These are phyloP conservation scores for Panulirus ornatus DNA, from an alignment of 1,140 invertebrate genomes.

Conservation along the genomic window DNA sequence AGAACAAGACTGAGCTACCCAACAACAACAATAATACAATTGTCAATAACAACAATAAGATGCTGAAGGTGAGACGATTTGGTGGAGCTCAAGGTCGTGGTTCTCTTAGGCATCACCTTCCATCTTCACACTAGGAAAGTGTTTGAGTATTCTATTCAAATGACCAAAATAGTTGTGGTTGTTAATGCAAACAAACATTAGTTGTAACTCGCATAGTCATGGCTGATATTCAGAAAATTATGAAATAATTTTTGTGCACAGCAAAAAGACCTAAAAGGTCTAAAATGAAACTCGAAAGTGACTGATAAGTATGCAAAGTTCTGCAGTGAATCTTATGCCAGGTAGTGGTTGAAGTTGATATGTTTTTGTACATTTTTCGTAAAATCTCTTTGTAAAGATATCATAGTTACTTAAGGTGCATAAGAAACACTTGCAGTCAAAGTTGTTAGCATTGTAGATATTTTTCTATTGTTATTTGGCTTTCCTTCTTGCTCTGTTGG, in stretches of 20 bases:
- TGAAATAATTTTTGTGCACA: background rate
- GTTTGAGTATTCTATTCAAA: background rate
- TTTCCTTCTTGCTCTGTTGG: slow-evolving; percentile 46
- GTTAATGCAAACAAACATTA: background rate
- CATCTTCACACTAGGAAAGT: slow-evolving; percentile 5
- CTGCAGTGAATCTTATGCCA: slow-evolving; percentile 63
- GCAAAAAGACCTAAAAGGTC: slow-evolving; percentile 11
- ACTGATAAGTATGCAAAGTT: slow-evolving; percentile 60
- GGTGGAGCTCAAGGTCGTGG: slow-evolving; percentile 24
- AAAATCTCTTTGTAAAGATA: slow-evolving; percentile 42
- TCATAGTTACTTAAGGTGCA: background rate
- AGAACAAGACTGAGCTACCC: background rate
- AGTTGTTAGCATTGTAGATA: slow-evolving; percentile 63
- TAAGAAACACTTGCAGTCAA: slow-evolving; percentile 61
- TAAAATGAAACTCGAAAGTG: slow-evolving; percentile 42
- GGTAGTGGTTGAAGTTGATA: slow-evolving; percentile 32
- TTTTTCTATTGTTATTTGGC: slow-evolving; percentile 45
- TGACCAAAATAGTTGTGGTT: no score
- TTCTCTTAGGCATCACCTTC: slow-evolving; percentile 15
- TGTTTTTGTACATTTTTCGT: slow-evolving; percentile 60
- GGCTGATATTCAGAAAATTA: background rate
- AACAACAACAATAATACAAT: slow-evolving; percentile 65
- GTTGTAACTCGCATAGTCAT: background rate
- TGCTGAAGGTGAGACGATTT: slow-evolving; percentile 50
- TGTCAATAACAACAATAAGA: slow-evolving; percentile 62